Base-by-base conservation (phyloP, 1,140 invertebrate species). In the Formica selysi region DNA sequence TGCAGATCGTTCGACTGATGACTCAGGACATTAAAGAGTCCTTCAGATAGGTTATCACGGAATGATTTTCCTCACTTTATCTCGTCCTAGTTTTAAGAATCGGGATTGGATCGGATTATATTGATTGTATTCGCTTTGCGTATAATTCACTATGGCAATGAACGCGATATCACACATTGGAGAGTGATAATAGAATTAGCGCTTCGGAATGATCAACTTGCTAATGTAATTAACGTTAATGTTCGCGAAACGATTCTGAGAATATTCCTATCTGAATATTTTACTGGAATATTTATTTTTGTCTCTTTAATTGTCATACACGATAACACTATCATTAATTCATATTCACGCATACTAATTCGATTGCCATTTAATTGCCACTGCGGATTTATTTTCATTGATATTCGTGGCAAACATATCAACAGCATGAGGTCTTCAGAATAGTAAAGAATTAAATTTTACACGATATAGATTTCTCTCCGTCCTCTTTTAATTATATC, bases 1-100 rank as follows among this genome's bases (percentile, higher is more conserved):
- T 51, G 57, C 59, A 74, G 68, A 76, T 67, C 79, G 86, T 61
- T 76, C 86, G 85, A 86, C 86, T 85, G 80, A 85, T 85, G 80
- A 85, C 61, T 85, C 74, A 36, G 64, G 61, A 80, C 81, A 80
- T 89, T 85, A 87, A 76, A 87, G 81, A 85, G 70, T 87, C 76
- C 59, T 79, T 51, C 54, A 70, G 81, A 89, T 87, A 89, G 85
- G 67, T 76, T 89, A 89, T 87, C 86, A 41, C 41, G 62, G 54
- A 11, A 36, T 64, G 64, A 74, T 61, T 70, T 85, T 64, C 59
- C 59, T 73, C 26, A 7, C 64, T 79, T 44, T 79, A 61, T 79
- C 76, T 86, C 76, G 62, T 62, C n/a, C 67, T 19, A 61, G 67
- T 81, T 81, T 59, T 81, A 81, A 81, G 67, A 73, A 81, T 73